Base-by-base conservation (phyloP, 1,140 invertebrate species). In the Drosophila baimaii region DNA sequence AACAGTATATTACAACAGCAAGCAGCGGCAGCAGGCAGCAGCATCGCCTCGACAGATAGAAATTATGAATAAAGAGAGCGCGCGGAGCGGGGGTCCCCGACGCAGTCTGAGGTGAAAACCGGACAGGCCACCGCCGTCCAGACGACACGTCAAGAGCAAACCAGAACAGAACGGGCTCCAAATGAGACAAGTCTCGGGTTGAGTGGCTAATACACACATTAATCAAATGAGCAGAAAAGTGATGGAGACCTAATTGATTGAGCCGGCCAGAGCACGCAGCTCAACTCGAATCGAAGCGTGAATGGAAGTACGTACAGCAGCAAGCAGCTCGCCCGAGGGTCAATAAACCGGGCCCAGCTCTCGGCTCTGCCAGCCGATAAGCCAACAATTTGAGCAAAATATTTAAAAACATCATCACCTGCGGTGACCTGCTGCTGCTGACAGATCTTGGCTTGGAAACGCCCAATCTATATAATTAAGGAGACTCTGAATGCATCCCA, bases 51-150 rank as follows among this genome's bases (percentile, higher is more conserved):
- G 62, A 19, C 52, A 64, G 57, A 62, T 64, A 70, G 71, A 70
- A 88, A 88, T 88, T 88, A 88, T 88, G 83, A 86, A 86, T 86
- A 86, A 88, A 77, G 51, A 86, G 62, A 64, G 51, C 49, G 15
- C 41, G 25, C 7, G 17, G 49, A 21, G 31, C 17, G 27, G 47
- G 17, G 49, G 39, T 31, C 33, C 27, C 33, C 27, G 33, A 23
- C 19, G 44, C 37, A 21, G 43, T 33, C 31, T 43, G 52, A 81
- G 79, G 70, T 82, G 78, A 82, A 86, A 86, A 88, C 83, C 80
- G 76, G 71, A 77, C 79, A 68, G 66, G 51, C 31, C 13, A 86
- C 80, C 19, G 13, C n/a, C 46, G 64, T 47, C 33, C 70, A 56
- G 47, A 51, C 73, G 44, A 62, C 44, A 52, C 49, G 49, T 62